Evolutionary conservation across 2,113 vertebrate species (phyloP).

Genomic region (Macroglossus sobrinus): DNA sequence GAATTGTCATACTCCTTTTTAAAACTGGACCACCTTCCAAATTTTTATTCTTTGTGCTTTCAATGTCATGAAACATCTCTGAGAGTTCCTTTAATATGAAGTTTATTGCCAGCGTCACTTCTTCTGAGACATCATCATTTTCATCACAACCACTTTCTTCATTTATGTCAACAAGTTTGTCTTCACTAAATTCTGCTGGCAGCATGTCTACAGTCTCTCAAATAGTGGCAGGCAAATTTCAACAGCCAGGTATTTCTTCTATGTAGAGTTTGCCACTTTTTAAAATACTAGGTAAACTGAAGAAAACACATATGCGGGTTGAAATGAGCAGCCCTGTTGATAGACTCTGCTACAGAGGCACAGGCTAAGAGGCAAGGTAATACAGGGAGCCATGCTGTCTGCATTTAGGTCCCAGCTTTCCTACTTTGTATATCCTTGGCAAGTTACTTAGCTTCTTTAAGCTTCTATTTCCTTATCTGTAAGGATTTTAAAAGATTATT

Average conservation of each 20-base stretch:
- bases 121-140: neutral
- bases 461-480: neutral
- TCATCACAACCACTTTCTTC: neutral
- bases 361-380: neutral
- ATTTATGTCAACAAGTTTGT: neutral
- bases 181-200: neutral
- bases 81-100: neutral
- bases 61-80: neutral
- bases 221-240: neutral
- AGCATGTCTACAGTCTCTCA: neutral
- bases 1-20: neutral
- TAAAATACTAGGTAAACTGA: neutral
- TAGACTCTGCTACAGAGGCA: neutral
- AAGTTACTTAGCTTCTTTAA: neutral
- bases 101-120: neutral
- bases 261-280: neutral
- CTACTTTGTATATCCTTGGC: neutral
- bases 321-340: neutral
- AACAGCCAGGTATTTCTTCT: neutral
- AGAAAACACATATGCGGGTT: neutral
- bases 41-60: neutral
- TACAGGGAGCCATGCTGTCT: rapidly evolving
- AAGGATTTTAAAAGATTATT: neutral
- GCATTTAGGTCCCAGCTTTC: neutral
- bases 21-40: neutral